Evolutionary conservation across 2,888 invertebrate genomes (phyloP), one percentile per base, ranked within the genome.

Genomic region (Glyphotaelius pellucidus): DNA sequence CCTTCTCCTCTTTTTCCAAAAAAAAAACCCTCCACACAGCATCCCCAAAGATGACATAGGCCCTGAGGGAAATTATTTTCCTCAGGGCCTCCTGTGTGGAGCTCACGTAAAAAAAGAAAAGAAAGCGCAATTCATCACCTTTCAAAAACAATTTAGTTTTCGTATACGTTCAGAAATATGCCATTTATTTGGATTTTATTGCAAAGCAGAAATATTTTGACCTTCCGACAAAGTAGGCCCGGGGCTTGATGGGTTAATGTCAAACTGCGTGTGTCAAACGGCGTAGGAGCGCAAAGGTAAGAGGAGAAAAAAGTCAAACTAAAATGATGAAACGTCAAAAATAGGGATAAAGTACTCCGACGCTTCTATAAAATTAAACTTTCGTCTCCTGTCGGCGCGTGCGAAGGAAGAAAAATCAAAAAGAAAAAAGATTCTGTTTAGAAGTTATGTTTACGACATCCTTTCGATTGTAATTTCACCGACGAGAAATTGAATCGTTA

Each of bases 321-420:
- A 15, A 86, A 32, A 86, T n/a, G 35, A 7, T 25, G 42, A 25
- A 85, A 85, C n/a, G 12, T 9, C 85, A 85, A 85, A 85, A 35
- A 85, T 25, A 42, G 15, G n/a, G 19, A 85, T 19, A n/a, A 52
- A 52, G 19, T 19, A 52, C 25, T 12, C 12, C n/a, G 42, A 3
- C 42, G 85, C 32, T 42, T 30, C 42, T 86, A 42, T 42, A 42
- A 42, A 86, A 86, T 86, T 86, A 86, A 86, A 86, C 47, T 12
- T 30, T 47, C 9, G 86, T 38, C 47, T 30, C n/a, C n/a, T n/a
- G 86, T 47, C 47, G 42, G 42, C 85, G 84, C 35, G 31, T 19
- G 19, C 38, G n/a, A 42, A 12, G 83, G 83, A 83, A 25, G 35
- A 32, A 25, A 67, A 67, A 67, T 5, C 52, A 67, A 4, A 67